Base-by-base conservation (phyloP, 2,797 vertebrate genomes). In the Eptatretus atami region DNA sequence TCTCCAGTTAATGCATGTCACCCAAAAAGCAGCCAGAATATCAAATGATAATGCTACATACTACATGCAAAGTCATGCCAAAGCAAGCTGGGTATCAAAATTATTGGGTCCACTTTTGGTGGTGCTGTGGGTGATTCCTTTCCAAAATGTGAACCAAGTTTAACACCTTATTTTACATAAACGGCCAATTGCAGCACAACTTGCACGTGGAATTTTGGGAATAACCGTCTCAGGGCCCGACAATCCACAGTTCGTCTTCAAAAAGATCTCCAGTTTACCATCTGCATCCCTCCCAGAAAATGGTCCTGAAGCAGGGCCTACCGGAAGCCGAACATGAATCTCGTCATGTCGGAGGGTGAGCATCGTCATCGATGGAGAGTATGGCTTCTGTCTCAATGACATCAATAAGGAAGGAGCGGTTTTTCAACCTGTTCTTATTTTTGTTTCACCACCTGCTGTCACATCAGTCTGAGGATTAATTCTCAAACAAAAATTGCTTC, bases 271-370 rank as follows among this genome's bases (percentile, higher is more conserved):
- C 6, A 57, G 19, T n/a, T 14, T 15, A 57, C 54, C 54, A 57
- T 57, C 19, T 57, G 54, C 54, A n/a, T n/a, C n/a, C n/a, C n/a
- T n/a, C n/a, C 54, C 54, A 57, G 19, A 15, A 15, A 6, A 14
- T 14, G 14, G 14, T 57, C 19, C 19, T 57, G 6, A 15, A 6
- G 19, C 19, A 57, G 10, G 6, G 69, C 82, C 78, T 70, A 98
- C 92, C 92, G 79, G 73, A 98, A 98, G 6, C 92, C 92, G 61
- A 98, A 98, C 92, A 98, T 98, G 75, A n/a, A 98, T 98, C 72
- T 95, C 90, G 6, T 98, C 92, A 0, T 98, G 92, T 63, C 92
- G 84, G 24, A 98, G n/a, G 86, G 68, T 98, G 92, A 13, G 92
- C 92, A 0, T 98, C 92, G 0, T 96, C 92, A 1, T 98, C 92